A percentile compares a stretch with the other conserved stretches of the same genome.
phyloP scores from a whole-genome alignment of 2,797 vertebrate species.

The Sparus aurata region DNA sequence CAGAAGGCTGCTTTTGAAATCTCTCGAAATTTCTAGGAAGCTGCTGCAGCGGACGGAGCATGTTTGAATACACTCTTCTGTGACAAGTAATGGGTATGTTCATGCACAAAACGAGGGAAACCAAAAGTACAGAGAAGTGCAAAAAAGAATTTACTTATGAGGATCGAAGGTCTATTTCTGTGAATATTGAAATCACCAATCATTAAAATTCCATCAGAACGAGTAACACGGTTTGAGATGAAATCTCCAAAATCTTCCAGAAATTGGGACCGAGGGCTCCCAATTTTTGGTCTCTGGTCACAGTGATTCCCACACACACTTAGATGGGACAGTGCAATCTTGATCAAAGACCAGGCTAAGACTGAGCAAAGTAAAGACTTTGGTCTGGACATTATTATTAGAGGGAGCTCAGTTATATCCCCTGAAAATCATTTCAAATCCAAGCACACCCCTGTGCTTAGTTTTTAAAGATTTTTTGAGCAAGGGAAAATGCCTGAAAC shows the following conservation, averaged over 20 bases:
- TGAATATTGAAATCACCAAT: not conserved
- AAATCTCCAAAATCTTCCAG: not conserved
- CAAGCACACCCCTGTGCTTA: not conserved
- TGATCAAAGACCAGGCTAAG: not conserved
- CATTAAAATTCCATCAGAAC: not conserved
- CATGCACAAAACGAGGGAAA: not conserved
- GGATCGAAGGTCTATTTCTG: not conserved
- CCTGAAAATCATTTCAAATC: not conserved
- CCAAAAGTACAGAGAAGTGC: not conserved
- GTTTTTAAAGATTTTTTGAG: conserved; percentile 10
- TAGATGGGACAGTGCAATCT: not conserved
- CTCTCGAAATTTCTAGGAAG: not conserved
- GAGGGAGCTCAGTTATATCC: not conserved
- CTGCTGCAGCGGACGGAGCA: not conserved
- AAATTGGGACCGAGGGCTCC: not conserved
- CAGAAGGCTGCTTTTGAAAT: not conserved
- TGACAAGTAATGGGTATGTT: too few relatives aligned
- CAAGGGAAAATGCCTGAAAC: not conserved
- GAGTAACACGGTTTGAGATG: not conserved
- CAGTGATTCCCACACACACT: not conserved
- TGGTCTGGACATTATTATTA: not conserved
- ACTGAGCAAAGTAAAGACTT: not conserved
- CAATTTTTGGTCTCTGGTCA: too few relatives aligned
- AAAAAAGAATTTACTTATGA: not conserved
- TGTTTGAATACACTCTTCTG: not conserved